These are phyloP conservation scores for Muscicapa adusta DNA, from an alignment of 2,113 vertebrate genomes.

Conservation along the genomic window DNA sequence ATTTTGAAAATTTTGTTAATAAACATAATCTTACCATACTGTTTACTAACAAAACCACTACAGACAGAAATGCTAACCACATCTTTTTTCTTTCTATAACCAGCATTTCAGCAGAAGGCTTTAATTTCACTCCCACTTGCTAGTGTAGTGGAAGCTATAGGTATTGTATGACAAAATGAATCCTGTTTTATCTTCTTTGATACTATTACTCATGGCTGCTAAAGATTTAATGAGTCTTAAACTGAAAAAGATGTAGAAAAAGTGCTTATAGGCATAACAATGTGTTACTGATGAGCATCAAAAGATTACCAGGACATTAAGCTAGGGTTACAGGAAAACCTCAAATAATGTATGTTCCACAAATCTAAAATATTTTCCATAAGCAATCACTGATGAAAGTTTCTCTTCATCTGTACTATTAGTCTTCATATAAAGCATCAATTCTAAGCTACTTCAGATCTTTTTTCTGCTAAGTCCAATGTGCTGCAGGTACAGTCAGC, in stretches of 20 bases:
- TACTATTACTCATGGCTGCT: constrained; percentile 40
- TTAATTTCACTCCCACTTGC: constrained; percentile 42
- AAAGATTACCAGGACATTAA: constrained; percentile 49
- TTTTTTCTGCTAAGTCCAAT: neutral
- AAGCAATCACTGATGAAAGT: neutral
- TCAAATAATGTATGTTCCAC: neutral
- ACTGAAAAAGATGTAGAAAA: constrained; percentile 58
- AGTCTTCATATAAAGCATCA: neutral
- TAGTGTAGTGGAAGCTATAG: constrained; percentile 5
- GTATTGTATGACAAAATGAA: constrained; percentile 47
- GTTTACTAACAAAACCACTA: neutral
- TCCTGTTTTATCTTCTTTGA: constrained; percentile 47
- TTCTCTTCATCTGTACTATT: neutral
- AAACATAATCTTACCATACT: neutral
- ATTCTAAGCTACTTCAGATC: neutral
- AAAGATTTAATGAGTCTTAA: constrained; percentile 59
- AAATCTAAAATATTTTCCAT: constrained; percentile 44
- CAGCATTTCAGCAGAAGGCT: constrained; percentile 34
- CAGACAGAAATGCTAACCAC: neutral
- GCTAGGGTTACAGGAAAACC: constrained; percentile 53
- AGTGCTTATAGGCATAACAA: constrained; percentile 51
- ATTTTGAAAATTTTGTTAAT: neutral
- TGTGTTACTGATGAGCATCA: constrained; percentile 64
- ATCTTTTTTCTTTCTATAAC: neutral
- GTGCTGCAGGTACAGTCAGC: neutral